Conservation (phyloP, 2,888 invertebrate genomes). For the Zonitis immaculata region DNA sequence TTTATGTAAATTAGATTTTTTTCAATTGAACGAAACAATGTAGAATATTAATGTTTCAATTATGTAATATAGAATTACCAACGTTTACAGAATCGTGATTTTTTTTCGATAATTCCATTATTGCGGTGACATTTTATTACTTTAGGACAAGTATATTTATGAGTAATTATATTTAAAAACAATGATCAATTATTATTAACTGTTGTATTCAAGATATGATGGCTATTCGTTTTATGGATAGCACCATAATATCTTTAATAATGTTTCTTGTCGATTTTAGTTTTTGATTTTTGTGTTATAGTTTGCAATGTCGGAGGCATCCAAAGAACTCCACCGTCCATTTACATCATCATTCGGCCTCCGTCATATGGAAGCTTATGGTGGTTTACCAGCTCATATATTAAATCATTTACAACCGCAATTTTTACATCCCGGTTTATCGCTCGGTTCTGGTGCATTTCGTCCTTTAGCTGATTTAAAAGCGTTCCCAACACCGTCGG, state of each 20-base stretch:
- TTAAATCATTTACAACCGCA: conserved; percentile 69
- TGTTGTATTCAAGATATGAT: neutral
- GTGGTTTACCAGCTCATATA: conserved; percentile 62
- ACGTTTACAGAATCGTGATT: too few species aligned
- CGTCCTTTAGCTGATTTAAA: conserved; percentile 56
- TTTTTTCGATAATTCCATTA: conserved; percentile 13
- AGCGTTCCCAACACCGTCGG: conserved; percentile 57
- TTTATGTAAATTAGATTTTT: too few species aligned
- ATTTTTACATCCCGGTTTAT: conserved; percentile 63
- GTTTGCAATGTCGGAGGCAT: conserved; percentile 51
- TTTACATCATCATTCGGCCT: conserved; percentile 56
- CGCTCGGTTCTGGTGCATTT: conserved; percentile 57
- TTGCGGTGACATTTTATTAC: conserved; percentile 9
- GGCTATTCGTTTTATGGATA: neutral
- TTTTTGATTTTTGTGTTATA: conserved; percentile 17
- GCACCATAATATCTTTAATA: neutral
- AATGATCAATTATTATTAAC: conserved; percentile 15
- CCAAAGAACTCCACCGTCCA: conserved; percentile 62
- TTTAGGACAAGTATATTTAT: conserved; percentile 13
- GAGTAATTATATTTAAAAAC: conserved; percentile 12
- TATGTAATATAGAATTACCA: too few species aligned
- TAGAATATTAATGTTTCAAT: neutral
- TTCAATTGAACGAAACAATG: neutral
- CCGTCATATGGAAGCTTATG: conserved; percentile 55
- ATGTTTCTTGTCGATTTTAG: neutral